Evolutionary conservation across 2,797 vertebrate species (phyloP).

Genomic region (Cirrhinus molitorella): DNA sequence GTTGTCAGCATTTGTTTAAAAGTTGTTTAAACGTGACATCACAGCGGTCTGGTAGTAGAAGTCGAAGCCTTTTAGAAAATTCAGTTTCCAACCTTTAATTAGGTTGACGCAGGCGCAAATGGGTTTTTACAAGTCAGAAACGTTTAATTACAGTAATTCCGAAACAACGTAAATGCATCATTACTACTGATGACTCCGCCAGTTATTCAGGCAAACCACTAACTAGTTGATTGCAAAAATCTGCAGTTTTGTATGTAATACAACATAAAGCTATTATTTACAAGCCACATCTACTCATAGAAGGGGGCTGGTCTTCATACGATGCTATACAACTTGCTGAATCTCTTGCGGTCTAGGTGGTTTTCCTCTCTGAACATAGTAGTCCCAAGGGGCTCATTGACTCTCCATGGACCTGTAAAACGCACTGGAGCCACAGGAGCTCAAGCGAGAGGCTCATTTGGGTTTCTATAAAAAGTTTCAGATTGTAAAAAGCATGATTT

Average conservation of each 20-base stretch:
- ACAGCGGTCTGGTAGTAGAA: neutral
- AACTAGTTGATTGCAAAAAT: neutral
- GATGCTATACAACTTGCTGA: constrained; percentile 26
- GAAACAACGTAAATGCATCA: neutral
- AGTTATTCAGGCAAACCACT: constrained; percentile 24
- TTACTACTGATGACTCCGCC: constrained; percentile 15
- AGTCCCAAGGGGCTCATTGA: constrained; percentile 3
- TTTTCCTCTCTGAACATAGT: constrained; percentile 30
- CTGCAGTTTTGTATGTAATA: neutral
- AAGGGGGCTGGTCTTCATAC: neutral
- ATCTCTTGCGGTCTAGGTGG: constrained; percentile 28
- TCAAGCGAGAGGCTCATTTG: constrained; percentile 55
- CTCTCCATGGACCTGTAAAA: constrained; percentile 53
- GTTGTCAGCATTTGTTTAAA: neutral
- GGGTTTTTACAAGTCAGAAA: constrained; percentile 29
- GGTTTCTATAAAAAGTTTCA: constrained; percentile 64
- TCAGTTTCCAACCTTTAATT: neutral
- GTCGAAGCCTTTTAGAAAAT: neutral
- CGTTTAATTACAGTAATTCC: constrained; percentile 26
- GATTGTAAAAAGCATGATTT: constrained; percentile 66
- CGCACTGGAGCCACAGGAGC: constrained; percentile 35
- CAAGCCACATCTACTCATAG: neutral
- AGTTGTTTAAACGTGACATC: neutral
- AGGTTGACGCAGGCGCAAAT: constrained; percentile 16
- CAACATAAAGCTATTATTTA: constrained; percentile 11